Conservation (phyloP, 2,888 invertebrate genomes). For the Caenorhabditis drosophilae region DNA sequence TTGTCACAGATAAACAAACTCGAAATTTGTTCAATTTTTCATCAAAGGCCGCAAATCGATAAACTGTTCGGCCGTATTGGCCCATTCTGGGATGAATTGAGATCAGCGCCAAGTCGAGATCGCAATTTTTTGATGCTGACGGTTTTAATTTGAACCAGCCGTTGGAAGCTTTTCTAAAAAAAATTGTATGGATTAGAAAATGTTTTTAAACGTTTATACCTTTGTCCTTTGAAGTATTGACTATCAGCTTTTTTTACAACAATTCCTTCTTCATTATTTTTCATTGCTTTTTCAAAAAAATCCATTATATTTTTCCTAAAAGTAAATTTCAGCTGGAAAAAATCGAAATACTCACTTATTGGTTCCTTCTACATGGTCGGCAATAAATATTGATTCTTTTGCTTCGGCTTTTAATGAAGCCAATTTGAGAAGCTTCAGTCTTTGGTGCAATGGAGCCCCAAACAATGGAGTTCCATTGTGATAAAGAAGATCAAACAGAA, state of each 20-base stretch:
- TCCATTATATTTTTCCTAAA: constrained; percentile 57
- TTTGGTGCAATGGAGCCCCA: constrained; percentile 47
- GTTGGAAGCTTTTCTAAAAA: constrained; percentile 35
- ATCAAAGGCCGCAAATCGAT: constrained; percentile 34
- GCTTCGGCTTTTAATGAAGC: constrained; percentile 40
- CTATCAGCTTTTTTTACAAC: constrained; percentile 59
- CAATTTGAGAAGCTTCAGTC: constrained; percentile 39
- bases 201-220: constrained; percentile 22
- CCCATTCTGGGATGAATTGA: constrained; percentile 40
- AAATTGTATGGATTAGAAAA: no score
- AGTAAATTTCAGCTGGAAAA: neutral
- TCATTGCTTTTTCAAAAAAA: constrained; percentile 60
- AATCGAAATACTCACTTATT: constrained; percentile 22
- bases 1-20: constrained; percentile 15
- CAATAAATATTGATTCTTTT: constrained; percentile 42
- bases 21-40: constrained; percentile 8
- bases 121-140: constrained; percentile 54
- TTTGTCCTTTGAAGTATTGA: constrained; percentile 43
- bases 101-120: constrained; percentile 62
- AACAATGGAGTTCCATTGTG: constrained; percentile 54
- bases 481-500: constrained; percentile 63
- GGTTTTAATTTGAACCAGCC: constrained; percentile 67
- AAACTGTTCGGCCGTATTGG: constrained; percentile 31
- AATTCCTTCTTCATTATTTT: constrained; percentile 63
- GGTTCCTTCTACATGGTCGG: constrained; percentile 37